A percentile compares a stretch with the other conserved stretches of the same genome.
Conservation (phyloP, 2,888 invertebrate species). For the Eupeodes latifasciatus region DNA sequence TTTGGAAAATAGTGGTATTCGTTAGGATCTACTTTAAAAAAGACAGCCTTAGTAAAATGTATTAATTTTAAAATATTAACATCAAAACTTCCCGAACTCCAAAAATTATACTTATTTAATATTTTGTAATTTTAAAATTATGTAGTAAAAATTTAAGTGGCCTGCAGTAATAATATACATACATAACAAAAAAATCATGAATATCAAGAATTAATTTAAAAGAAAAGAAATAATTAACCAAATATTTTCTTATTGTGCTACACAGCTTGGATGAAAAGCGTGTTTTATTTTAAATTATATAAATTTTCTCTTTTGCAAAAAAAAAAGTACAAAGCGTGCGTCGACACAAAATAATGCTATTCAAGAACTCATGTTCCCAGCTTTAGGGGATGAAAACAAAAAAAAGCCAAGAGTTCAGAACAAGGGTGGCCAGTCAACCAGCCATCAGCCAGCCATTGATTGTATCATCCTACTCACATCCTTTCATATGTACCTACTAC, state of each 20-base stretch:
- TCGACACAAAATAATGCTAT: conserved; percentile 7
- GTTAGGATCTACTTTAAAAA: neutral
- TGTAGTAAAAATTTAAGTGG: neutral
- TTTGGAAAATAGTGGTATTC: too few relatives aligned
- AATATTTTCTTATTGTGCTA: conserved; percentile 77
- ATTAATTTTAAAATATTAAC: neutral
- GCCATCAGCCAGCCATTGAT: neutral
- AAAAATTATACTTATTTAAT: neutral
- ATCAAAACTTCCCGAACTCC: neutral
- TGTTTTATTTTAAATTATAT: conserved; percentile 78
- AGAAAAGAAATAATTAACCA: neutral
- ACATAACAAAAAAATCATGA: neutral
- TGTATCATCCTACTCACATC: conserved; percentile 10
- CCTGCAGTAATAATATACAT: neutral
- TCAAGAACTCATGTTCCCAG: conserved; percentile 18
- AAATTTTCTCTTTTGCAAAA: neutral
- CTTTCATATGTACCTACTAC: neutral
- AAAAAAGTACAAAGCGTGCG: neutral
- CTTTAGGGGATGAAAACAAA: conserved; percentile 54
- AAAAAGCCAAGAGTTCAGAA: neutral
- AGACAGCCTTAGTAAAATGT: neutral
- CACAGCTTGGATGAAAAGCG: conserved; percentile 80
- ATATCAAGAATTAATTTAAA: neutral
- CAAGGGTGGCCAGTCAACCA: conserved; percentile 30
- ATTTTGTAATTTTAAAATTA: neutral